Evolutionary conservation across 2,113 vertebrate species (phyloP).

Genomic region (Orientallactaga bullata): DNA sequence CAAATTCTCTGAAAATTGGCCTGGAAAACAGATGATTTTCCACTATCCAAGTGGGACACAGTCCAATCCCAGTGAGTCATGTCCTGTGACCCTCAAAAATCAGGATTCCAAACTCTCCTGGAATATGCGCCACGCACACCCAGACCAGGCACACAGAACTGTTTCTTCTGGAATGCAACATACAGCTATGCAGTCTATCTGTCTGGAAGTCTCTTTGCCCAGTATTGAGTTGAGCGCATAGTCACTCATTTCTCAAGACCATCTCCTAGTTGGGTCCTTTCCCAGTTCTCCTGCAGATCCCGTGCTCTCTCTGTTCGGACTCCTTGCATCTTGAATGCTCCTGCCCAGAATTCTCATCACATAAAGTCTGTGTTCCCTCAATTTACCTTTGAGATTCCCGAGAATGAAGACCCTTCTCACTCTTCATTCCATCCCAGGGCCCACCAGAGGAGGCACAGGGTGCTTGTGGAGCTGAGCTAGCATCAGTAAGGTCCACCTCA

Average conservation of each 20-base stretch:
- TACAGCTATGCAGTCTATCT: neutral
- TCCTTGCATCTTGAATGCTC: neutral
- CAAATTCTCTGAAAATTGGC: neutral
- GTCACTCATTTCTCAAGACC: neutral
- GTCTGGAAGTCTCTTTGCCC: neutral
- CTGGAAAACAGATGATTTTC: neutral
- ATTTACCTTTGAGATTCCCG: neutral
- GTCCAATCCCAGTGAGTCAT: neutral
- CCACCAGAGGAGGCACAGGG: too few relatives aligned
- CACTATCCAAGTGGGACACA: neutral
- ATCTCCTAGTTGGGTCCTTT: neutral
- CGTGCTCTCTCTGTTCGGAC: neutral
- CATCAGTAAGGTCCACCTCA: rapidly evolving
- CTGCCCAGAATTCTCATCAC: neutral
- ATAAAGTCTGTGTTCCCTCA: neutral
- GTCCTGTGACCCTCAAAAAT: neutral
- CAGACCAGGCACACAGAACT: neutral
- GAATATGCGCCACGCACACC: neutral
- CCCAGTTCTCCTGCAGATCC: too few relatives aligned
- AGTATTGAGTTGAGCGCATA: neutral
- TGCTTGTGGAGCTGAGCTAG: too few relatives aligned
- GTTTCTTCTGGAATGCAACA: neutral
- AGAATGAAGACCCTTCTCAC: neutral
- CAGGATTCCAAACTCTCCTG: neutral
- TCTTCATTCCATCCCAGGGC: neutral